Percentiles rank a stretch among this genome's conserved stretches.
Conservation (phyloP, 2,888 invertebrate species). For the Muschampia plurimacula region DNA sequence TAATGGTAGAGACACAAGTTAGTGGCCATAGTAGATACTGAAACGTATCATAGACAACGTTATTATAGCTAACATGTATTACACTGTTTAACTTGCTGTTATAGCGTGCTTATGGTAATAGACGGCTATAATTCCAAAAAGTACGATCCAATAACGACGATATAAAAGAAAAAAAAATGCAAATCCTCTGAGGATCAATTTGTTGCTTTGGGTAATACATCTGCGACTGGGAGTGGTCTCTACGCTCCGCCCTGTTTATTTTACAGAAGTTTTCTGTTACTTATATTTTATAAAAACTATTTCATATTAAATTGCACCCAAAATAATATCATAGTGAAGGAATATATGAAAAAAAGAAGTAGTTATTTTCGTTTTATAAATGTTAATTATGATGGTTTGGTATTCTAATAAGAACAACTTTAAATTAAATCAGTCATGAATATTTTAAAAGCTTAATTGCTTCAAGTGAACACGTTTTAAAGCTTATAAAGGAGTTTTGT, state of each 20-base stretch:
- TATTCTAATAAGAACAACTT: background rate
- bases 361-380: background rate
- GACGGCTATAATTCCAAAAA: conserved; percentile 20
- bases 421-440: background rate
- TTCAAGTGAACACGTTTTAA: background rate
- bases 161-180: conserved; percentile 52
- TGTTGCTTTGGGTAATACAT: conserved; percentile 58
- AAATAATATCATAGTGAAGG: background rate
- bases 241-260: conserved; percentile 55
- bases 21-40: too few species aligned
- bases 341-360: background rate
- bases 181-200: conserved; percentile 61
- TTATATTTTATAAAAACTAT: conserved; percentile 41
- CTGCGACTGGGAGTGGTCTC: conserved; percentile 61
- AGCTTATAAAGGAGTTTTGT: background rate
- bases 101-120: background rate
- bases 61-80: too few species aligned
- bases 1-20: too few species aligned
- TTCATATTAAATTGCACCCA: background rate
- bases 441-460: background rate
- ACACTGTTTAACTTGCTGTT: too few species aligned
- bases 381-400: background rate
- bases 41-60: too few species aligned
- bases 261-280: conserved; percentile 50
- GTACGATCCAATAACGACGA: conserved; percentile 38